Evolutionary conservation across 2,888 invertebrate genomes (phyloP), one percentile per base, ranked within the genome.

Genomic region (Nysson spinosus): DNA sequence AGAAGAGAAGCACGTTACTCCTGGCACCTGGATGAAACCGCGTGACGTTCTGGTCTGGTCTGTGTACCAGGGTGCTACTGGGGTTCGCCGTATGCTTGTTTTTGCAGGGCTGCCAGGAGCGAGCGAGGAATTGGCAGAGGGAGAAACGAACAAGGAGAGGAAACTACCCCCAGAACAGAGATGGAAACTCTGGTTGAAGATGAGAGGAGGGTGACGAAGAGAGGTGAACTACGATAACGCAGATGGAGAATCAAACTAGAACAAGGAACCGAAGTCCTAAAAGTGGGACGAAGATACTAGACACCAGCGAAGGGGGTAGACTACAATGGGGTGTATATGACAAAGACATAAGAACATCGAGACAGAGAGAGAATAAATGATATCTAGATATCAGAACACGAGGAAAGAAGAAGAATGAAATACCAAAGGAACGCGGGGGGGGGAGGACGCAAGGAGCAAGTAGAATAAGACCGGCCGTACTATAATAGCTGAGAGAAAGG

Each of bases 11-110:
- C 72, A 75, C 72, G 72, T 72, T 72, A 63, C 64, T 66, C 65
- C 61, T 65, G 68, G 61, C 16, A 22, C 56, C 58, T 69, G 66
- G 50, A 54, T 58, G 61, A 37, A 50, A 56, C 75, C 60, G 47
- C 44, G 72, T 64, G 75, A 78, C 69, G 72, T 63, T 74, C 75
- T 69, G 68, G 62, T 67, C 79, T 72, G 77, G 58, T 70, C 74
- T 75, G 72, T 72, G 74, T 77, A 75, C 75, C 79, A 78, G 75
- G 79, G 56, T 80, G 80, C 81, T 82, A 80, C 77, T 72, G 72
- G 77, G 70, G 69, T 69, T 72, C 69, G 72, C 64, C 71, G 77
- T 77, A 75, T 72, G 77, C 78, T 79, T 81, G 81, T 81, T 81
- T 81, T 80, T 79, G 78, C 80, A 77, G 69, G 65, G 62, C 70